Conservation (phyloP, 2,797 vertebrate genomes). For the Pteropus rufus region DNA sequence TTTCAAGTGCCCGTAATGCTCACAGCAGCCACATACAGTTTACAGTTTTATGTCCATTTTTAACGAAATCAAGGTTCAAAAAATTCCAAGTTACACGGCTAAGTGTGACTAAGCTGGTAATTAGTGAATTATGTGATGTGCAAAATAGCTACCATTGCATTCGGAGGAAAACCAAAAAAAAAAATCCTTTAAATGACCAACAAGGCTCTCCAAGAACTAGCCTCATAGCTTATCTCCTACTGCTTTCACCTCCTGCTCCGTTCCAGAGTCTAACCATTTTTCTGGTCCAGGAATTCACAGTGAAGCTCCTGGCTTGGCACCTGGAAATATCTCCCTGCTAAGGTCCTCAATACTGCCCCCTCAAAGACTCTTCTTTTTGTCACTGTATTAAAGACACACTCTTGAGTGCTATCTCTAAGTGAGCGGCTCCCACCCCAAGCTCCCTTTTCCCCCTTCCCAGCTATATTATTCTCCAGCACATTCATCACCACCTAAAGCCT, state of each 20-base stretch:
- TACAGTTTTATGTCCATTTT: background rate
- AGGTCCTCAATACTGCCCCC: background rate
- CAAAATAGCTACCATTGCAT: background rate
- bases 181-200: background rate
- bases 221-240: background rate
- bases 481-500: background rate
- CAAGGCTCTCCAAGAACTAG: background rate
- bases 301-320: background rate
- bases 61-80: background rate
- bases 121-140: background rate
- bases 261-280: background rate
- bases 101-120: background rate
- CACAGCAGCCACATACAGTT: background rate
- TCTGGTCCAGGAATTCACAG: background rate
- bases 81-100: background rate
- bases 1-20: background rate
- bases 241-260: background rate
- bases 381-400: background rate
- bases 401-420: background rate
- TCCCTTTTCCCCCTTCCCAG: background rate
- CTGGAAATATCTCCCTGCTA: background rate
- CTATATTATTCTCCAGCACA: background rate
- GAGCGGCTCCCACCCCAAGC: fast-evolving
- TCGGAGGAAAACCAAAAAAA: background rate
- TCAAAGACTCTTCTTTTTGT: background rate